Evolutionary conservation across 2,888 invertebrate genomes (phyloP).

Genomic region (Sesia bembeciformis): DNA sequence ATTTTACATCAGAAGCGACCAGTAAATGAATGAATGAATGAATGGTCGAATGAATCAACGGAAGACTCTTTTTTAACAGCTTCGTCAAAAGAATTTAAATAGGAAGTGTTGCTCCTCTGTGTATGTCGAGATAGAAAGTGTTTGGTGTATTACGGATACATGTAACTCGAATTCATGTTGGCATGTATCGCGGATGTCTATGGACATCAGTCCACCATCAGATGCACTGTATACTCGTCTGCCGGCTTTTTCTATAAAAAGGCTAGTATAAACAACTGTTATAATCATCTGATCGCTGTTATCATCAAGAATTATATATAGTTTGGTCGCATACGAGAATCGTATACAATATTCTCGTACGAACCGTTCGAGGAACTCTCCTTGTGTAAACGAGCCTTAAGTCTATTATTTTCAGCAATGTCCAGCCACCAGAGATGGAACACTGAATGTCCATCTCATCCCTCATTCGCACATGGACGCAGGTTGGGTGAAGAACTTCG

Average conservation of each 20-base stretch:
- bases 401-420: constrained; percentile 39
- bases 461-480: constrained; percentile 90
- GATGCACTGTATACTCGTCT: neutral
- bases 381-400: neutral
- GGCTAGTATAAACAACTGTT: neutral
- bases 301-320: neutral
- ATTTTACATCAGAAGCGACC: too few relatives aligned
- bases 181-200: too few relatives aligned
- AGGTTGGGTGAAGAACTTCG: constrained; percentile 89
- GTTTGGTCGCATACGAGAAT: neutral
- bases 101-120: too few relatives aligned
- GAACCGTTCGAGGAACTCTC: neutral
- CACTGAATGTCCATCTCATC: constrained; percentile 57
- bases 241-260: neutral
- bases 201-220: too few relatives aligned
- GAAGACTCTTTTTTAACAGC: too few relatives aligned
- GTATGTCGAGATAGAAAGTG: too few relatives aligned
- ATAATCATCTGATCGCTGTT: neutral
- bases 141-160: too few relatives aligned
- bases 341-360: neutral
- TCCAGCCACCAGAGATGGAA: constrained; percentile 51
- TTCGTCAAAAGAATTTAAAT: too few relatives aligned
- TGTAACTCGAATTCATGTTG: too few relatives aligned
- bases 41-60: too few relatives aligned
- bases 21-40: too few relatives aligned